Conservation (phyloP, 2,113 vertebrate species). For the Cryptomyrus ogoouensis region DNA sequence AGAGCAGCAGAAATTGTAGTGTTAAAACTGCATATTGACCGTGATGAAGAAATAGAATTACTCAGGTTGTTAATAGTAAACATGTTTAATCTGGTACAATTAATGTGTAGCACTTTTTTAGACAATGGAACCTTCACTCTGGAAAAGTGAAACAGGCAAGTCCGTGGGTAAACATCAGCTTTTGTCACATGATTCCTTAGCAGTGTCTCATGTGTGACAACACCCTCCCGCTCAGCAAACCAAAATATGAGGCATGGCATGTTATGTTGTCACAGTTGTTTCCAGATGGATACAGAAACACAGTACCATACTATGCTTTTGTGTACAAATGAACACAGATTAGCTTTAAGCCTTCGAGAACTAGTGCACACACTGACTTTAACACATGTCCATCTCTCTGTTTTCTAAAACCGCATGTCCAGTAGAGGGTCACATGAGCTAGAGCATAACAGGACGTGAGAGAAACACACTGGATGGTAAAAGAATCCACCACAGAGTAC, state of each 20-base stretch:
- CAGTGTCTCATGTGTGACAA: background rate
- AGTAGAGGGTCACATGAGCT: background rate
- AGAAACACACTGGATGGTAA: background rate
- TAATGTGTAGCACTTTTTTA: background rate
- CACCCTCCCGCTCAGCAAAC: slow-evolving; percentile 3
- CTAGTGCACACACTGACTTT: background rate
- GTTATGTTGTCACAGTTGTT: slow-evolving; percentile 14
- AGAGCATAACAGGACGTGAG: background rate
- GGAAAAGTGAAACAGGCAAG: slow-evolving; percentile 11
- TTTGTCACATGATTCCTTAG: background rate
- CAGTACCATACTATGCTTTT: background rate
- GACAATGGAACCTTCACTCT: background rate
- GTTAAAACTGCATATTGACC: background rate
- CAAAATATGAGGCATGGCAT: background rate
- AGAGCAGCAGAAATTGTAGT: background rate
- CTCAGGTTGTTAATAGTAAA: background rate
- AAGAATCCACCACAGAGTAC: background rate
- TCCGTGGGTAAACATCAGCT: background rate
- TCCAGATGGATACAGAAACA: slow-evolving; percentile 7
- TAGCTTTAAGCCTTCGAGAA: background rate
- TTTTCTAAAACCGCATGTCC: background rate
- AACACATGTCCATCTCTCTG: background rate
- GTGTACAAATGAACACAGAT: background rate
- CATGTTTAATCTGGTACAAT: background rate
- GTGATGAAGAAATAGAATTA: background rate